Percentiles rank a stretch among this genome's conserved stretches.
These are phyloP conservation scores for Pomatostomus ruficeps DNA, from an alignment of 2,113 vertebrate genomes.

Conservation along the genomic window DNA sequence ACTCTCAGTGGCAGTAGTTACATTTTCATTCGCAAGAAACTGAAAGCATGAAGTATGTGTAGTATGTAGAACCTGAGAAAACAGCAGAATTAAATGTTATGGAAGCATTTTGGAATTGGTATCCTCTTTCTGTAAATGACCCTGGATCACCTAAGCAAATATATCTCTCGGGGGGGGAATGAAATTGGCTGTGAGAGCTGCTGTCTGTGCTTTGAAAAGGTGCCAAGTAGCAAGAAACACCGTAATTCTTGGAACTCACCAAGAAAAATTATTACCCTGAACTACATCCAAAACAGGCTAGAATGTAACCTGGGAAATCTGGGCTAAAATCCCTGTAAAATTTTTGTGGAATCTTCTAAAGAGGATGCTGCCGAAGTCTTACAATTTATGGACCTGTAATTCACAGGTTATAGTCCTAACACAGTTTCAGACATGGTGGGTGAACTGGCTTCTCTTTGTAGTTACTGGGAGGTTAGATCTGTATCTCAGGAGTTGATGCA, in stretches of 20 bases:
- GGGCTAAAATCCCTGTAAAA: neutral
- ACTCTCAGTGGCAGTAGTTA: neutral
- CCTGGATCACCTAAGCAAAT: neutral
- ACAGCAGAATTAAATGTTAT: neutral
- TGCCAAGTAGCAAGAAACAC: conserved; percentile 1
- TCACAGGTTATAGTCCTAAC: neutral
- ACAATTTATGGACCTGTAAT: neutral
- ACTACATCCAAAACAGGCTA: neutral
- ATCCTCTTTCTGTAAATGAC: neutral
- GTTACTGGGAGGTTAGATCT: neutral
- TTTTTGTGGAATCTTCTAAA: neutral
- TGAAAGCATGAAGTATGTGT: neutral
- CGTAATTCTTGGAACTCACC: neutral
- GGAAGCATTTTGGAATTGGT: neutral
- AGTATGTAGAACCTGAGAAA: neutral
- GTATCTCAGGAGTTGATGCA: neutral
- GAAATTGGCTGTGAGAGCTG: neutral
- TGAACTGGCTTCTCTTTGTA: conserved; percentile 9
- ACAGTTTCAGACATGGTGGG: neutral
- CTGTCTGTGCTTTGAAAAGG: conserved; percentile 5
- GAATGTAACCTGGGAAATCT: conserved; percentile 9
- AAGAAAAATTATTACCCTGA: neutral
- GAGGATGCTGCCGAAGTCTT: neutral
- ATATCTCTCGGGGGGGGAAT: neutral
- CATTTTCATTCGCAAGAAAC: neutral